phyloP scores from a whole-genome alignment of 2,888 invertebrate species.

The Caenorhabditis sulstoni region DNA sequence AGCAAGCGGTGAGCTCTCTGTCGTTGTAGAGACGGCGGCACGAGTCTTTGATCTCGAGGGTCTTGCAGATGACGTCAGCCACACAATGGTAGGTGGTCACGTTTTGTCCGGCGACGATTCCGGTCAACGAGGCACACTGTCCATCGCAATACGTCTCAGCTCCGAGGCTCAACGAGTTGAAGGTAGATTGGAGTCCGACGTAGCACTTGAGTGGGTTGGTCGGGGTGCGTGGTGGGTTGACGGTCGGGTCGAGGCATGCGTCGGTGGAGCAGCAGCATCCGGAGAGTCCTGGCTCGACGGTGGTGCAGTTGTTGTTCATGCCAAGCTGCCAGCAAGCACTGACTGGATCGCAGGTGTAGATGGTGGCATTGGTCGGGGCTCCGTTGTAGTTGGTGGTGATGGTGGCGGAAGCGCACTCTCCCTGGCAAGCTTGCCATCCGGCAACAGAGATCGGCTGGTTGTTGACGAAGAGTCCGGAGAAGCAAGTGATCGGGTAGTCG shows the following conservation, averaged over 20 bases:
- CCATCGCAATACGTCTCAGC: conserved; percentile 62
- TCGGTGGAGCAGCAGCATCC: conserved; percentile 62
- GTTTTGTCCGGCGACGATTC: conserved; percentile 59
- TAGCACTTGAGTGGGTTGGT: conserved; percentile 63
- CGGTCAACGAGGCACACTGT: conserved; percentile 63
- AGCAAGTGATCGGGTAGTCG: conserved; percentile 64
- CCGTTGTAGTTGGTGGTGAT: conserved; percentile 50
- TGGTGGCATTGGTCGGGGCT: conserved; percentile 41
- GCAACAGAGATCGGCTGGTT: conserved; percentile 26
- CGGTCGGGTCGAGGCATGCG: conserved; percentile 62
- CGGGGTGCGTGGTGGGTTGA: conserved; percentile 55
- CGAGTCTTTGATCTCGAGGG: conserved; percentile 48
- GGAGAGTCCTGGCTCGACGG: conserved; percentile 53
- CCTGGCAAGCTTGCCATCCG: conserved; percentile 66
- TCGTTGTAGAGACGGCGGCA: conserved; percentile 47
- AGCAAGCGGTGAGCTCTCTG: conserved; percentile 60
- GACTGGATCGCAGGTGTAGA: conserved; percentile 63
- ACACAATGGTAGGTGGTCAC: conserved; percentile 65
- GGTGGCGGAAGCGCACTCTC: conserved; percentile 64
- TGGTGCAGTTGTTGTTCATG: conserved; percentile 57
- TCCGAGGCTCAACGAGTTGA: conserved; percentile 56
- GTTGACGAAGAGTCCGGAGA: conserved; percentile 59
- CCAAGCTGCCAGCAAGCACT: conserved; percentile 52
- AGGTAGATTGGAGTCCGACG: conserved; percentile 64
- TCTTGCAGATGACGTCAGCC: conserved; percentile 54